Evolutionary conservation across 2,797 vertebrate species (phyloP), one percentile per base, ranked within the genome.

Genomic region (Diglossa cyanea): DNA sequence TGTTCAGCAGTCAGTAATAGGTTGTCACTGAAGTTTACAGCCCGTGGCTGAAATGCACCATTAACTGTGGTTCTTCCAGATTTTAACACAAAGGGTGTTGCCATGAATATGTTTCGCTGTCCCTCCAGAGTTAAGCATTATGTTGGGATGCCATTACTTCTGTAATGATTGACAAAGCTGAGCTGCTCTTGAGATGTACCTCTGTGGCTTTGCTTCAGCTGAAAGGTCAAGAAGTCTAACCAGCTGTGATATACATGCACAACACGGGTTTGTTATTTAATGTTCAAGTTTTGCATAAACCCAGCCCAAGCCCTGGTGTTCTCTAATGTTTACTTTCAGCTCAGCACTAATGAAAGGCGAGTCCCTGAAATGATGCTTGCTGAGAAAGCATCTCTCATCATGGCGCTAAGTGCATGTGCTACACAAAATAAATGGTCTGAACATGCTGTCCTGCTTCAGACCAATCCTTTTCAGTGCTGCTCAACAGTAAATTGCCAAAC

Each of bases 41-140:
- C 77, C 91, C 3, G 3, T 76, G 92, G 95, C 86, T 89, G 93
- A 96, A 97, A 97, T 37, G 93, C 93, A 81, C 84, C 96, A 97
- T 97, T 98, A 97, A 96, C 81, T 93, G 74, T 28, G 3, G 86
- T 88, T 88, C 95, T 96, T 95, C 66, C 96, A 95, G 92, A 84
- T 96, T 97, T 96, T 97, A 97, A 98, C 98, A 98, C 96, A 95
- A 97, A 97, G 68, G 89, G 97, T 97, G 97, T 95, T 96, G 96
- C 95, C 47, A 42, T 95, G 97, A 97, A 97, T 98, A 97, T 88
- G 93, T 97, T 97, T 94, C 84, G 94, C 93, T 24, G 1, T 95
- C 86, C 84, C 94, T 97, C 81, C 70, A 75, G 76, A 96, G 98
- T 98, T 98, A 98, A 98, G 97, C 86, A 98, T 98, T 98, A 95